These are phyloP conservation scores for Oeneis ivallda DNA, from an alignment of 2,888 invertebrate genomes.

Conservation along the genomic window DNA sequence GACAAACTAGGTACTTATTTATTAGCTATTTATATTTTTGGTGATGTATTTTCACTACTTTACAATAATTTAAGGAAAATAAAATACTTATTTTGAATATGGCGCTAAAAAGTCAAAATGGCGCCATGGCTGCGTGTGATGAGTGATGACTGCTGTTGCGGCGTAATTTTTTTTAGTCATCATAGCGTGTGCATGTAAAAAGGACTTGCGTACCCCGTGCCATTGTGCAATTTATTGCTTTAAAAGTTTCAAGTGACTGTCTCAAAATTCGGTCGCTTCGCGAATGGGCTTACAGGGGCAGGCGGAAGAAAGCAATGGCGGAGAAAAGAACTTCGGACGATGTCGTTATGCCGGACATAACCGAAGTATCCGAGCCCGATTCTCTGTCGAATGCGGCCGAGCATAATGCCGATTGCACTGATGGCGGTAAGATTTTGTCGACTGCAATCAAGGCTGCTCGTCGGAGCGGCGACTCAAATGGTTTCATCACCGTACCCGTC, in stretches of 20 bases:
- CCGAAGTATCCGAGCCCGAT: conserved; percentile 83
- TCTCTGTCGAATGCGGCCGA: conserved; percentile 83
- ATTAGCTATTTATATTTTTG: too few relatives aligned
- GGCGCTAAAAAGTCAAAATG: conserved; percentile 46
- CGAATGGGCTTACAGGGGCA: conserved; percentile 52
- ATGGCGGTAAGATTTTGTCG: conserved; percentile 69
- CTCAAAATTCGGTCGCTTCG: conserved; percentile 50
- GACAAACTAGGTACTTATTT: too few relatives aligned
- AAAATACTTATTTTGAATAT: conserved; percentile 53
- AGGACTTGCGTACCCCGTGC: conserved; percentile 45
- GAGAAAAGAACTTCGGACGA: conserved; percentile 81
- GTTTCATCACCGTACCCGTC: conserved; percentile 81
- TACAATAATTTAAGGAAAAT: not conserved
- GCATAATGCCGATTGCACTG: conserved; percentile 79
- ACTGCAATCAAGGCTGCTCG: conserved; percentile 59
- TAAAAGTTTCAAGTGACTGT: conserved; percentile 30
- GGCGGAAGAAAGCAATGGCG: conserved; percentile 68
- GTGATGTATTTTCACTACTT: not conserved
- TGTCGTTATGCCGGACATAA: conserved; percentile 87
- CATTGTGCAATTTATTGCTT: conserved; percentile 36
- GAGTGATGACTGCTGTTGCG: conserved; percentile 11
- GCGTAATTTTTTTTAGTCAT: conserved; percentile 48
- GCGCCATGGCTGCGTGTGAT: conserved; percentile 41
- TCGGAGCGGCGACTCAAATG: conserved; percentile 63
- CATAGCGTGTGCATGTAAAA: conserved; percentile 59